Conservation (phyloP, 2,113 vertebrate species). For the Macquaria australasica region DNA sequence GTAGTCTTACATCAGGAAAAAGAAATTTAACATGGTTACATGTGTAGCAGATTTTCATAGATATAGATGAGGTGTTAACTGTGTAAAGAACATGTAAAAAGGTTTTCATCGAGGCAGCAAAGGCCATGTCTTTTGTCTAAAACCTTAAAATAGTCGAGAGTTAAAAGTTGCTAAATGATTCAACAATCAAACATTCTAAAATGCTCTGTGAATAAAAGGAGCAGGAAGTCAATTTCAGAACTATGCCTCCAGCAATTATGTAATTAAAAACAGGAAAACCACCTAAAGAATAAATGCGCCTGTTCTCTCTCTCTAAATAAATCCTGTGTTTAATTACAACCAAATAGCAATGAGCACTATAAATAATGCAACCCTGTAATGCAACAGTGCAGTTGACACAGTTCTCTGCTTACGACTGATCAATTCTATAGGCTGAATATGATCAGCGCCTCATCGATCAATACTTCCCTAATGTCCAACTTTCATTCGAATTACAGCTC, state of each 20-base stretch:
- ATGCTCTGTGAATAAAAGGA: neutral
- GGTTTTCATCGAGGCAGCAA: neutral
- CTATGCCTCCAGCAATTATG: neutral
- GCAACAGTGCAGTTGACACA: neutral
- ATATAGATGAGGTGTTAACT: neutral
- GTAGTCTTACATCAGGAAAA: neutral
- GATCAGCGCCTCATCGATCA: neutral
- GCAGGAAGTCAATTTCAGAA: neutral
- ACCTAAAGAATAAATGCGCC: neutral
- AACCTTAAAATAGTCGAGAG: neutral
- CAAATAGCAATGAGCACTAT: neutral
- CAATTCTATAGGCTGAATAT: neutral
- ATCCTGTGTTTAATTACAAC: neutral
- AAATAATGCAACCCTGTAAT: neutral
- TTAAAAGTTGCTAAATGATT: neutral
- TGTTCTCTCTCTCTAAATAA: neutral
- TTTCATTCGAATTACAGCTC: neutral
- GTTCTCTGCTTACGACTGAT: neutral
- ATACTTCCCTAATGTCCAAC: neutral
- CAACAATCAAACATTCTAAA: neutral
- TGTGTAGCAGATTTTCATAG: neutral
- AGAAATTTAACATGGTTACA: neutral
- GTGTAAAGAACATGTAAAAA: neutral
- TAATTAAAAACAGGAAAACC: constrained; percentile 17
- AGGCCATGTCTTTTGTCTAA: neutral